Percentiles rank a stretch among this genome's conserved stretches.
These are phyloP conservation scores for Ammodytes marinus DNA, from an alignment of 2,113 vertebrate species.

Conservation along the genomic window DNA sequence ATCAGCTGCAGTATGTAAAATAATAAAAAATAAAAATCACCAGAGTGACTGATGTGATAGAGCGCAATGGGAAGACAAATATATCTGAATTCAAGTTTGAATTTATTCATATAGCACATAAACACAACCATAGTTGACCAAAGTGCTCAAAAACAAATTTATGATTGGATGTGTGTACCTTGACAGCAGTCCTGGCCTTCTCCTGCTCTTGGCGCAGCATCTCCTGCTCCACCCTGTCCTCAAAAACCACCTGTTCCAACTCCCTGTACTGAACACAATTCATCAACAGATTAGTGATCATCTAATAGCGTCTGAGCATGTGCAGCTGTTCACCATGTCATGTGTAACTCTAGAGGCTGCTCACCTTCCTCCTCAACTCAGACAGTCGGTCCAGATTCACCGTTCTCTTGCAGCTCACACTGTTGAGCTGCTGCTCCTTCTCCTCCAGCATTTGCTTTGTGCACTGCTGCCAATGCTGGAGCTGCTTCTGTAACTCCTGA, in stretches of 20 bases:
- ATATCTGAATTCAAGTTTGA: neutral
- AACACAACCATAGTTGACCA: too few species aligned
- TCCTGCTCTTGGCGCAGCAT: constrained; percentile 32
- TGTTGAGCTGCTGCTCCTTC: constrained; percentile 50
- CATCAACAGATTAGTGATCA: neutral
- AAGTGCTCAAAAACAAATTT: too few species aligned
- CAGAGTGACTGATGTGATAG: neutral
- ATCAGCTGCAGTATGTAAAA: too few species aligned
- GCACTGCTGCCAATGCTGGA: constrained; percentile 41
- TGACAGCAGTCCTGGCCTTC: constrained; percentile 44
- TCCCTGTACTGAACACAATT: constrained; percentile 57
- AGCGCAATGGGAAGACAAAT: neutral
- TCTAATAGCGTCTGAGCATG: neutral
- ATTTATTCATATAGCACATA: too few species aligned
- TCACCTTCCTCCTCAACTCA: constrained; percentile 67
- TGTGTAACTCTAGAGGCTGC: neutral
- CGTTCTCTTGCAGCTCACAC: constrained; percentile 22
- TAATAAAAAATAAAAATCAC: neutral
- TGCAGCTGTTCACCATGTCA: neutral
- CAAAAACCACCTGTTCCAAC: constrained; percentile 69
- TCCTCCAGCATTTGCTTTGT: constrained; percentile 49
- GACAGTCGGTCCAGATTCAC: constrained; percentile 55
- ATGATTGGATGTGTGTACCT: constrained; percentile 53
- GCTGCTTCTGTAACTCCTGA: constrained; percentile 55
- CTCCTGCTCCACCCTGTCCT: constrained; percentile 68